phyloP scores from a whole-genome alignment of 35 echinoderm and acorn worm species.

The Chiridota heheva region DNA sequence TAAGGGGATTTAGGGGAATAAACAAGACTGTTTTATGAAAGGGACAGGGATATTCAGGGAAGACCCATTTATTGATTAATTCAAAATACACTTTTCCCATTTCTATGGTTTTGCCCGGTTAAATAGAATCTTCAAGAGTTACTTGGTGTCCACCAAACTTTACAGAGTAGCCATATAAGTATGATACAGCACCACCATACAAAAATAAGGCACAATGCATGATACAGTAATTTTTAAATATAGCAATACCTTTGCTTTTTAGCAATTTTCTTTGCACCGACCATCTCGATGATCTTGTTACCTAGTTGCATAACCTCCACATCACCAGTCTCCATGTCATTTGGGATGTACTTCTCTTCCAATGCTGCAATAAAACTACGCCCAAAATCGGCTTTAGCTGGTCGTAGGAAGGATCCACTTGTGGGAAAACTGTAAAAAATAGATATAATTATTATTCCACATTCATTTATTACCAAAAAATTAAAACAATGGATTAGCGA shows the following conservation, averaged over 20 bases:
- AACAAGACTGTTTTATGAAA: no score
- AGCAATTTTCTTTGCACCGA: slow-evolving; percentile 74
- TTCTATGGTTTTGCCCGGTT: not conserved
- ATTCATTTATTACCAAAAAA: not conserved
- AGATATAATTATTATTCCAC: not conserved
- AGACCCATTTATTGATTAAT: no score
- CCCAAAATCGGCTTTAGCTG: slow-evolving; percentile 80
- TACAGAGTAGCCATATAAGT: not conserved
- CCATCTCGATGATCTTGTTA: slow-evolving; percentile 76
- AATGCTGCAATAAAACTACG: slow-evolving; percentile 59
- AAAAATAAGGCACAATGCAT: not conserved
- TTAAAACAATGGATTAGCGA: no score
- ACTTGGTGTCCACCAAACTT: not conserved
- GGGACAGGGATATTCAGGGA: no score
- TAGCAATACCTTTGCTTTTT: slow-evolving; percentile 71
- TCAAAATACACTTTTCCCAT: no score
- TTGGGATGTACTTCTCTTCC: slow-evolving; percentile 69
- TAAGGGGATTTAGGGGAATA: no score
- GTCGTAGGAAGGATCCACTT: slow-evolving; percentile 86
- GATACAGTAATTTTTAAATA: not conserved
- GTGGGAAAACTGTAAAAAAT: slow-evolving; percentile 61
- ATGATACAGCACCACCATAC: not conserved
- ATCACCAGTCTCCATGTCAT: slow-evolving; percentile 69
- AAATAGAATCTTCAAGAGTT: not conserved
- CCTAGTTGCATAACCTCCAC: slow-evolving; percentile 58